Base-by-base conservation (phyloP, 2,888 invertebrate genomes). In the Lithophane semibrunnea region DNA sequence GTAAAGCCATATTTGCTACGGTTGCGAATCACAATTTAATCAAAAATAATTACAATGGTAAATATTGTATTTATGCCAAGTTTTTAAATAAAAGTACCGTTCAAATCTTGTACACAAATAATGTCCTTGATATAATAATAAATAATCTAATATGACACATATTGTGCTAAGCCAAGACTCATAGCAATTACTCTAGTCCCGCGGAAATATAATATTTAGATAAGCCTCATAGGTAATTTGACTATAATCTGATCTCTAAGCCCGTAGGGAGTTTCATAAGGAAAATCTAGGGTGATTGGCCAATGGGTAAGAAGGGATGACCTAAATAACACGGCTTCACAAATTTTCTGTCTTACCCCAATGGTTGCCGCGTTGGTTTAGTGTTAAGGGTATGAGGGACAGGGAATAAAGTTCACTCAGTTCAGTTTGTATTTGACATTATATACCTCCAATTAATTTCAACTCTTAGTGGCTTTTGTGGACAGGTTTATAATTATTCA, bases 181-280 rank as follows among this genome's bases (percentile, higher is more conserved):
- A 1, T 7, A 68, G 44, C 54, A 67, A 71, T 60, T 71, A 67
- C 42, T 42, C 18, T 5, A 2, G 13, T 54, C 18, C 21, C 58
- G 47, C n/a, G 5, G 49, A 75, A 79, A 68, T 52, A 54, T 64
- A 42, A 64, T 63, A 75, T 75, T 64, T 44, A 66, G 65, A 73
- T 42, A 69, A 75, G 24, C 16, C 24, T 70, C 52, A 13, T 60
- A 61, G 24, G 42, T 72, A 56, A 81, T 84, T 63, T 64, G 13
- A 29, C 63, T 61, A 73, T 73, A 81, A 84, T 84, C 44, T 63
- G 58, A 81, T 84, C 44, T 13, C 2, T 52, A 61, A 16, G 49
- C 16, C 80, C 74, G 47, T 21, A 16, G 77, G 77, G 71, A 67
- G 7, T 9, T 12, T 24, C 13, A 2, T 42, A 42, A 5, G 42